Conservation (phyloP, 2,888 invertebrate genomes). For the Cheiracanthium punctorium region DNA sequence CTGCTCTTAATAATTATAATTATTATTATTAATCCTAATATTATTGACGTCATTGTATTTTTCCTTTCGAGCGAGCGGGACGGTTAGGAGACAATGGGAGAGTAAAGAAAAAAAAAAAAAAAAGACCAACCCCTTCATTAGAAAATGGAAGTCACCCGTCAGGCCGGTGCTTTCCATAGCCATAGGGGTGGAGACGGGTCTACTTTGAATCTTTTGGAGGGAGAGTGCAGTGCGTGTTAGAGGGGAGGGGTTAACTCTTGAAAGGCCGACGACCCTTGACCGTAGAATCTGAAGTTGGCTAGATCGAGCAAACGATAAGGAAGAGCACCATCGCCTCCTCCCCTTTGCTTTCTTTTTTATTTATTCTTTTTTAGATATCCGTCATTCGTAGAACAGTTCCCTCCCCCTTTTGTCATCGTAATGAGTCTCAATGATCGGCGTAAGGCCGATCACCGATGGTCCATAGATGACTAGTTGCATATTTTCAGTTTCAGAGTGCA, state of each 20-base stretch:
- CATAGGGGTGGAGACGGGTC: slow-evolving; percentile 6
- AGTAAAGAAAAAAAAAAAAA: no score
- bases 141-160: slow-evolving; percentile 62
- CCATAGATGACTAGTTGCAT: no score
- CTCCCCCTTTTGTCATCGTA: neutral
- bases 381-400: slow-evolving; percentile 2
- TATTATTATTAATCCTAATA: no score
- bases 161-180: slow-evolving; percentile 26
- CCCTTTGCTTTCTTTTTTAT: slow-evolving; percentile 9
- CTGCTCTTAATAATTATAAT: no score
- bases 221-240: neutral
- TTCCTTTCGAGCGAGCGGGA: no score
- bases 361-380: slow-evolving; percentile 42
- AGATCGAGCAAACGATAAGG: slow-evolving; percentile 51
- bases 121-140: no score
- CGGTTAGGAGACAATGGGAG: no score
- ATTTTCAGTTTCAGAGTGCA: no score
- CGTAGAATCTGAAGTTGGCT: slow-evolving; percentile 6
- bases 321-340: slow-evolving; percentile 24
- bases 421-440: slow-evolving; percentile 41
- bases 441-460: no score
- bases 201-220: neutral
- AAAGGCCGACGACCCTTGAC: slow-evolving; percentile 67
- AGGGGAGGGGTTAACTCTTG: neutral
- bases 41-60: no score